phyloP scores from a whole-genome alignment of 2,888 invertebrate genomes.

The Agrotis ipsilon region DNA sequence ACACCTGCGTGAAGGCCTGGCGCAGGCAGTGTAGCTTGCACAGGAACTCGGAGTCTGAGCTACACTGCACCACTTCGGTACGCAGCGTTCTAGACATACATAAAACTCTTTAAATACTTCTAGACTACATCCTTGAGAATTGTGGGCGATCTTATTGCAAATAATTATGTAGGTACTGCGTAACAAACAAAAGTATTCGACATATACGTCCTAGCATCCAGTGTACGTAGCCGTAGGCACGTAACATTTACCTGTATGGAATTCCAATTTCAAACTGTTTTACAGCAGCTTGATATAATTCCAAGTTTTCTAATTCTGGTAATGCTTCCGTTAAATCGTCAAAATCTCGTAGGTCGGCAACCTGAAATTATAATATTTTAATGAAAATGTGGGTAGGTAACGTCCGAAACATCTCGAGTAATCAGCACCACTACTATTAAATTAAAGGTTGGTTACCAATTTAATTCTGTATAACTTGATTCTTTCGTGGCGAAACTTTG shows the following conservation, averaged over 20 bases:
- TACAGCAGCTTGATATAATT: conserved; percentile 96
- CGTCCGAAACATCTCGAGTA: background rate
- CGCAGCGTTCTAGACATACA: conserved; percentile 92
- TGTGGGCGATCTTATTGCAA: background rate
- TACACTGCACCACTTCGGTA: conserved; percentile 96
- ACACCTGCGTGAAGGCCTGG: conserved; percentile 95
- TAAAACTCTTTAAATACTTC: background rate
- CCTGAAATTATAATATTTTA: conserved; percentile 84
- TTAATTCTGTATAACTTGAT: no score
- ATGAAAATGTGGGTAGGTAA: background rate
- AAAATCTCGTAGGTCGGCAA: conserved; percentile 97
- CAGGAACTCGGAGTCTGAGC: conserved; percentile 97
- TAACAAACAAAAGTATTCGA: background rate
- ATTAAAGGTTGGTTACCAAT: no score
- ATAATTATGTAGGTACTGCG: background rate
- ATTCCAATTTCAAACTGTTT: conserved; percentile 95
- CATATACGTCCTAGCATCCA: no score
- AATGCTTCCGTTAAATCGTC: conserved; percentile 95
- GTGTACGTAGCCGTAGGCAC: no score
- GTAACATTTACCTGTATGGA: conserved; percentile 93
- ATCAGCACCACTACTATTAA: background rate
- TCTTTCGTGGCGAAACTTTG: no score
- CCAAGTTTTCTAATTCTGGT: conserved; percentile 95
- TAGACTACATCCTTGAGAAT: no score
- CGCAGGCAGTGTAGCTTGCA: conserved; percentile 98